phyloP scores from a whole-genome alignment of 1,140 invertebrate species.

The Bilobella aurantiaca region DNA sequence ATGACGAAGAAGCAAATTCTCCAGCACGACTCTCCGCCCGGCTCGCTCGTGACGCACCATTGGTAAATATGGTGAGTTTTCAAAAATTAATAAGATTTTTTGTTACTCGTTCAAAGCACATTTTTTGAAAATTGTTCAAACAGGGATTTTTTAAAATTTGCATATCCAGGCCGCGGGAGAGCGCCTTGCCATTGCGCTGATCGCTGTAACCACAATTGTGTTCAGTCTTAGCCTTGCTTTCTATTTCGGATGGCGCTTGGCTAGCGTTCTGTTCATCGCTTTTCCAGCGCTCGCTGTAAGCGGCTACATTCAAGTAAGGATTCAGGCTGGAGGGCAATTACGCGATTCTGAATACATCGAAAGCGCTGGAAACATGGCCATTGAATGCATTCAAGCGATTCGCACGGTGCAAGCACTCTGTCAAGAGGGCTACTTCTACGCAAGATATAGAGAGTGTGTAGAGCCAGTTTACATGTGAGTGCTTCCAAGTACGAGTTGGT shows the following conservation, averaged over 20 bases:
- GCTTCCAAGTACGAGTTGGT: no score
- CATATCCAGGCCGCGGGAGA: constrained; percentile 43
- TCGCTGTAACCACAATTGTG: constrained; percentile 39
- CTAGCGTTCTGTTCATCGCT: constrained; percentile 40
- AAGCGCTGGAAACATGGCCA: constrained; percentile 51
- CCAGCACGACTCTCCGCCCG: constrained; percentile 57
- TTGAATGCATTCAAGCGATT: constrained; percentile 67
- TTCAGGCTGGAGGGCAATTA: constrained; percentile 46
- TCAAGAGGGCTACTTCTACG: constrained; percentile 54
- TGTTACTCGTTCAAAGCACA: no score
- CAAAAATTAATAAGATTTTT: no score
- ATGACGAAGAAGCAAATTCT: constrained; percentile 56
- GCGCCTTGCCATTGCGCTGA: constrained; percentile 39
- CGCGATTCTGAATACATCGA: constrained; percentile 43
- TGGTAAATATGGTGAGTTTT: constrained; percentile 61
- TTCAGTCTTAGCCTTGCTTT: constrained; percentile 40
- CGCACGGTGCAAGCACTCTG: constrained; percentile 66
- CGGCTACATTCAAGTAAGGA: constrained; percentile 53
- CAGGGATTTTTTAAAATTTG: no score
- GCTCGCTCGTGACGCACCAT: constrained; percentile 60
- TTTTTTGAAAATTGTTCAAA: constrained; percentile 1
- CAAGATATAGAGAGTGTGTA: constrained; percentile 49
- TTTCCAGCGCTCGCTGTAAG: constrained; percentile 53
- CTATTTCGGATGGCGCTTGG: constrained; percentile 42
- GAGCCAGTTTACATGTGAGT: constrained; percentile 43